Conservation (phyloP, 1,140 invertebrate species). For the Idris sp. region DNA sequence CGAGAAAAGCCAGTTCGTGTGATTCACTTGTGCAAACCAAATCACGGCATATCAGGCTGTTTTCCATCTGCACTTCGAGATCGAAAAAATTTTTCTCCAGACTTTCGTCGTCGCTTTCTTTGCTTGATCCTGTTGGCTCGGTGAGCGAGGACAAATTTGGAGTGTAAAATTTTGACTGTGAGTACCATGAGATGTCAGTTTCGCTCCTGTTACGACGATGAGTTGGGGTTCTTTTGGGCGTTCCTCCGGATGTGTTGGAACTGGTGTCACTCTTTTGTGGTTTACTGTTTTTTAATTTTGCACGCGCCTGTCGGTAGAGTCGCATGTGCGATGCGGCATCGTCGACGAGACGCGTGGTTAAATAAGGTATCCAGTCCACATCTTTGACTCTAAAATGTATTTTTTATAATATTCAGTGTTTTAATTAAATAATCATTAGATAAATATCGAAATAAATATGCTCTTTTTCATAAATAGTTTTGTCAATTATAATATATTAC, state of each 20-base stretch:
- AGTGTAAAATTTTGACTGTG: slow-evolving; percentile 77
- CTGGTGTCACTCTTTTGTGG: slow-evolving; percentile 75
- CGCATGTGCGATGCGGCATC: slow-evolving; percentile 93
- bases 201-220: slow-evolving; percentile 85
- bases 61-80: slow-evolving; percentile 91
- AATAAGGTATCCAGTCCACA: slow-evolving; percentile 92
- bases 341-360: slow-evolving; percentile 92
- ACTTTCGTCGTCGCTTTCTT: slow-evolving; percentile 69
- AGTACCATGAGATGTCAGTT: slow-evolving; percentile 83
- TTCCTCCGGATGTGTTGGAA: slow-evolving; percentile 75
- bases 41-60: slow-evolving; percentile 84
- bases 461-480: too few species aligned
- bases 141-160: slow-evolving; percentile 74
- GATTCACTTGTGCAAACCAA: slow-evolving; percentile 82
- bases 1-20: slow-evolving; percentile 87
- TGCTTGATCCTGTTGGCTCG: slow-evolving; percentile 67
- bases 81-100: slow-evolving; percentile 92
- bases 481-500: too few species aligned
- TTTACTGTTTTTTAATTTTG: slow-evolving; percentile 80
- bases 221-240: slow-evolving; percentile 77
- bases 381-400: slow-evolving; percentile 89
- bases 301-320: slow-evolving; percentile 86
- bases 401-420: too few species aligned
- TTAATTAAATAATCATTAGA: slow-evolving; percentile 7
- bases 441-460: too few species aligned